Evolutionary conservation across 2,113 vertebrate genomes (phyloP).

Genomic region (Ophiodon elongatus): DNA sequence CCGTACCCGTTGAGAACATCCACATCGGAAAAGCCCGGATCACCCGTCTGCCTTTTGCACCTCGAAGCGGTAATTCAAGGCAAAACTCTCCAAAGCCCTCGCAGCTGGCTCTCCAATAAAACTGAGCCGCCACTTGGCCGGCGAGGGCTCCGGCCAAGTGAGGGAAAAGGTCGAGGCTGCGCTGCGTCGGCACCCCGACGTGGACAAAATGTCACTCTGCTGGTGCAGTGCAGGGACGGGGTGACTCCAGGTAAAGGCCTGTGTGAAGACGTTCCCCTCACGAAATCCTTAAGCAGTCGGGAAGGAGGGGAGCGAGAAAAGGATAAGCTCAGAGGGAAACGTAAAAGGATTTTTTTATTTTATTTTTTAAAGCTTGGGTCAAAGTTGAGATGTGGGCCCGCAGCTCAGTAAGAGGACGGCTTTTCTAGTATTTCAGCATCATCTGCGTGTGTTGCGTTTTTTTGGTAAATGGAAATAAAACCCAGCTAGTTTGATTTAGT

Average conservation of each 20-base stretch:
- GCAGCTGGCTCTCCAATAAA: constrained; percentile 11
- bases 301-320: not conserved
- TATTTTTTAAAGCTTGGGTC: not conserved
- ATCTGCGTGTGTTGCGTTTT: not conserved
- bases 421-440: not conserved
- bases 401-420: not conserved
- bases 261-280: not conserved
- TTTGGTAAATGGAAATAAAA: not conserved
- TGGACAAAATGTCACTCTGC: not conserved
- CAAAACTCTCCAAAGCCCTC: constrained; percentile 21
- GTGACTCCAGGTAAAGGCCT: constrained; percentile 17
- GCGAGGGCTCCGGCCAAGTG: constrained; percentile 4
- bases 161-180: constrained; percentile 31
- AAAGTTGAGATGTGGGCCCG: too few species aligned
- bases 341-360: not conserved
- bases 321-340: not conserved
- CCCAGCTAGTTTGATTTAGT: too few species aligned
- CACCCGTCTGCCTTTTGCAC: not conserved
- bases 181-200: not conserved
- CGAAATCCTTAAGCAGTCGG: not conserved
- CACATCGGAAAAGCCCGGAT: constrained; percentile 11
- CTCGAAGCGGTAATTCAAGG: constrained; percentile 19
- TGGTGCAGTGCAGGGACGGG: not conserved
- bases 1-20: constrained; percentile 4
- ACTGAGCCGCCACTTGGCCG: not conserved